These are phyloP conservation scores for Rana temporaria DNA, from an alignment of 2,113 vertebrate species.

Conservation along the genomic window DNA sequence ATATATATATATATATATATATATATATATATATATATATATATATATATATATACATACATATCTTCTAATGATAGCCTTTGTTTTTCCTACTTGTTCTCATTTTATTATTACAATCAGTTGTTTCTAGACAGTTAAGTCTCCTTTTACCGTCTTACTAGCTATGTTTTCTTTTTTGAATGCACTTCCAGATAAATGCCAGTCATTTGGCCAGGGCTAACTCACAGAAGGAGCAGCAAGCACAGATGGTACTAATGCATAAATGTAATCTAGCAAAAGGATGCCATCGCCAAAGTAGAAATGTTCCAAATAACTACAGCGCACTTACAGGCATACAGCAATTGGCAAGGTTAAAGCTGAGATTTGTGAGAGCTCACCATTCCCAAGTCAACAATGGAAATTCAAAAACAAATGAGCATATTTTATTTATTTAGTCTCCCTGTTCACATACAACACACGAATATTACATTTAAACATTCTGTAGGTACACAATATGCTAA, in stretches of 20 bases:
- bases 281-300: constrained; percentile 85
- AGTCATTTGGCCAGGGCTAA: constrained; percentile 89
- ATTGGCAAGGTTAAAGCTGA: constrained; percentile 81
- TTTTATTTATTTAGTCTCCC: constrained; percentile 66
- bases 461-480: constrained; percentile 20
- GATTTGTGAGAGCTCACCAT: constrained; percentile 68
- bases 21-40: too few relatives aligned
- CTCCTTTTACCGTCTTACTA: constrained; percentile 61
- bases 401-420: constrained; percentile 66
- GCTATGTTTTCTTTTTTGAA: constrained; percentile 67
- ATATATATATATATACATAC: too few relatives aligned
- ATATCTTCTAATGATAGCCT: too few relatives aligned
- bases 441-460: constrained; percentile 34
- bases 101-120: constrained; percentile 70
- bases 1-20: too few relatives aligned
- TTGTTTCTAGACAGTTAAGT: constrained; percentile 77
- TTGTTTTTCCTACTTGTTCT: constrained; percentile 52
- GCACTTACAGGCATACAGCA: constrained; percentile 80
- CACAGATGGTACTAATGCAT: constrained; percentile 99
- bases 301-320: constrained; percentile 93
- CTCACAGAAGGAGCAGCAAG: constrained; percentile 95
- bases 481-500: constrained; percentile 28
- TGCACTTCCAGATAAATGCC: constrained; percentile 90
- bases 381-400: constrained; percentile 74
- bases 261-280: constrained; percentile 96